Evolutionary conservation across 2,888 invertebrate species (phyloP), one percentile per base, ranked within the genome.

Genomic region (Agapetus fuscipes): DNA sequence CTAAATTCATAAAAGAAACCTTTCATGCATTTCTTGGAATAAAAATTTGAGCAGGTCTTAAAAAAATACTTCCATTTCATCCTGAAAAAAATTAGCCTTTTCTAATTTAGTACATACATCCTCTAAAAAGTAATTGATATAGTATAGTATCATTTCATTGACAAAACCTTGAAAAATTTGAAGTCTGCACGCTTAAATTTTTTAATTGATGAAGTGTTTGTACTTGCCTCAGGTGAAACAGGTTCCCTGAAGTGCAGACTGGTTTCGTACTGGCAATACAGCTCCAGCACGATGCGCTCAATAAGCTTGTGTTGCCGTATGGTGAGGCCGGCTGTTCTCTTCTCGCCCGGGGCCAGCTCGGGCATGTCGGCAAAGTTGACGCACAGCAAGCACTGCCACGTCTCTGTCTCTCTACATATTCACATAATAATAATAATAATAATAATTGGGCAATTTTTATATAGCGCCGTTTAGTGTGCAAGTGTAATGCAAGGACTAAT

Each of bases 321-420:
- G 35, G 71, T 65, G 51, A 83, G 66, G 7, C 65, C 68, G 45
- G 63, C 54, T 53, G 56, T 62, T 41, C 64, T 59, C 51, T 67
- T 63, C 54, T 68, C 65, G 41, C 64, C 56, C 53, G 64, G 51
- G 35, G 62, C 42, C 26, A 34, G 28, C 48, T 64, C 68, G 27
- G 71, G 66, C 4, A 72, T 62, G 50, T 82, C 81, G 42, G 80
- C 74, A 55, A 88, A 81, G 65, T 87, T 84, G 51, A 82, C 83
- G 69, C 94, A 93, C 52, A 93, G 68, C 56, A 89, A 74, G 63
- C 93, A 93, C 59, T 88, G 88, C 91, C 93, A 94, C 37, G 85
- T 84, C 62, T 90, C 91, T 52, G 77, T 81, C 63, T 86, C 90
- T 52, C 82, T 82, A 62, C 29, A 55, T 20, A 20, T 20, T 6